Percentiles rank a stretch among this genome's conserved stretches.
Conservation (phyloP, 1,140 invertebrate genomes). For the Rhagoletis zephyria region DNA sequence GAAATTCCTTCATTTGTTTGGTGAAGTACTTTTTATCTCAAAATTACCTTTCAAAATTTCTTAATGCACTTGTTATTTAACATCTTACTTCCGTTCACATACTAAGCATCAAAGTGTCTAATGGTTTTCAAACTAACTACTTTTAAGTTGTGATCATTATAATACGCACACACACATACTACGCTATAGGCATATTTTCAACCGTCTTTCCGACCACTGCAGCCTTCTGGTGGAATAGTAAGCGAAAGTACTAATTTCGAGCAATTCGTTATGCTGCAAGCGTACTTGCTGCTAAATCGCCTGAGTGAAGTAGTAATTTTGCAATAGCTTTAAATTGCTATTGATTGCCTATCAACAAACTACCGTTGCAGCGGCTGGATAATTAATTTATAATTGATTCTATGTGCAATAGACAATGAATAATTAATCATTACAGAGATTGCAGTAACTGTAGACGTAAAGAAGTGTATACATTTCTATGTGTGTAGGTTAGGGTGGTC, state of each 20-base stretch:
- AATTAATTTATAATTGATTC: conserved; percentile 39
- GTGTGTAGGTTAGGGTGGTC: not conserved
- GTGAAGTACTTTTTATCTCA: too few species aligned
- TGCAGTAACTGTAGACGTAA: not conserved
- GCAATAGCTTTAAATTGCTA: not conserved
- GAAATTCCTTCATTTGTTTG: too few species aligned
- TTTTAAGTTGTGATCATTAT: not conserved
- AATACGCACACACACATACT: not conserved
- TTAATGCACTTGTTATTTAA: too few species aligned
- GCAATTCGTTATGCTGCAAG: conserved; percentile 19
- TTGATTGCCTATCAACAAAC: not conserved
- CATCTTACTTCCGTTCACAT: not conserved
- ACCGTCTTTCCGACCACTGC: not conserved
- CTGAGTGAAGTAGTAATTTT: not conserved
- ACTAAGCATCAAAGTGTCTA: not conserved
- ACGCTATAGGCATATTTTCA: not conserved
- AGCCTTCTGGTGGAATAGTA: not conserved
- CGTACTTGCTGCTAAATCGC: not conserved
- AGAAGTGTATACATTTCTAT: not conserved
- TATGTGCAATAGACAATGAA: conserved; percentile 12
- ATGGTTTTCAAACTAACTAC: not conserved
- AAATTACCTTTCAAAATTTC: too few species aligned
- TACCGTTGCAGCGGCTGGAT: not conserved
- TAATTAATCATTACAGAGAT: conserved; percentile 9
- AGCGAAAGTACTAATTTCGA: conserved; percentile 46